phyloP scores from a whole-genome alignment of 2,113 vertebrate species.

The Steatornis caripensis region DNA sequence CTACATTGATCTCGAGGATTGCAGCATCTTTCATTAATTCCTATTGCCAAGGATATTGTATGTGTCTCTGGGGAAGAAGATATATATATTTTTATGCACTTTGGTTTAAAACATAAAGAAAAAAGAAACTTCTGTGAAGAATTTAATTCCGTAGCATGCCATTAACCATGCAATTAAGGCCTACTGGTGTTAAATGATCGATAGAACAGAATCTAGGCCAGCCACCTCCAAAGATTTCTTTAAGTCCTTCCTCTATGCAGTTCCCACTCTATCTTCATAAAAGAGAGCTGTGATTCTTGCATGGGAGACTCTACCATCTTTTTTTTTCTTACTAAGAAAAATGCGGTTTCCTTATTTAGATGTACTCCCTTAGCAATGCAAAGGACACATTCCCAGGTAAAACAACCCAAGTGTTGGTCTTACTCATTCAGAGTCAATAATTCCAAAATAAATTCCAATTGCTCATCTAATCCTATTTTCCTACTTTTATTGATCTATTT shows the following conservation, averaged over 20 bases:
- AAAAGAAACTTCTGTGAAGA: background rate
- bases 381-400: background rate
- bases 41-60: background rate
- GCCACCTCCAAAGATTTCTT: background rate
- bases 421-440: background rate
- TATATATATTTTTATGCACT: background rate
- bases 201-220: background rate
- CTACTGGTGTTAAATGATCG: background rate
- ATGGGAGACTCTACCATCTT: background rate
- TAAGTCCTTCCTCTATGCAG: background rate
- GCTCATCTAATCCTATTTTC: background rate
- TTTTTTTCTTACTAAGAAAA: background rate
- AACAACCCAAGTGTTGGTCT: background rate
- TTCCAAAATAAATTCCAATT: background rate
- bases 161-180: conserved; percentile 20
- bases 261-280: background rate
- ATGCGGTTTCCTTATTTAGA: background rate
- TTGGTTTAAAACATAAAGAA: background rate
- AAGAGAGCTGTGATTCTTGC: background rate
- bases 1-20: conserved; percentile 43
- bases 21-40: conserved; percentile 30
- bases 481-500: background rate
- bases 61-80: background rate
- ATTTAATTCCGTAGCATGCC: background rate
- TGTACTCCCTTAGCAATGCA: background rate